Base-by-base conservation (phyloP, 1,140 invertebrate species). In the Nebria ingens region DNA sequence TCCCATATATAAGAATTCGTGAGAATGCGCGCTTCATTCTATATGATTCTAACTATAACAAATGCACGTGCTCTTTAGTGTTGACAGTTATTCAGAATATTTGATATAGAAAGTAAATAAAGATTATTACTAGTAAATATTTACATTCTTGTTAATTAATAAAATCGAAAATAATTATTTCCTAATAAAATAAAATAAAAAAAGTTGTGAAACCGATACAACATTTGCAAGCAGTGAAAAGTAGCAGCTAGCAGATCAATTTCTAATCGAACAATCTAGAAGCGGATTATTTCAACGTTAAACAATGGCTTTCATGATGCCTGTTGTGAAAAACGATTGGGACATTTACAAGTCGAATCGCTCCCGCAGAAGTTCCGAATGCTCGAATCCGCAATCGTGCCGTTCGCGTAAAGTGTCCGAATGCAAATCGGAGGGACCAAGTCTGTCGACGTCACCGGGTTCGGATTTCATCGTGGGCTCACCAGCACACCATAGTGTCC, bases 301-400 rank as follows among this genome's bases (percentile, higher is more conserved):
- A 55, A 63, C 21, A 38, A 92, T 92, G 89, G 89, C 89, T 76
- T 92, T 92, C 74, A 91, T 92, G 89, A 91, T 91, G 86, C 89
- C 89, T 34, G 88, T 93, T 59, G 82, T 93, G 70, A 91, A 91
- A 78, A 92, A 92, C 73, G 87, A 92, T 72, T 92, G 87, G 78
- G 87, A 93, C 69, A 91, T 93, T 69, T 93, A 93, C 77, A 88
- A 89, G 73, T 85, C 83, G 56, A 85, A 86, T 70, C 79, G 87
- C 53, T 80, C 79, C 56, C 76, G 87, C 53, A 78, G 84, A 21
- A 79, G 79, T 19, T 89, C 86, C 6, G 87, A 90, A 66, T 84
- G 83, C 56, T 82, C 83, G 19, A 84, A 84, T 73, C 76, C 75
- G 19, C 64, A 55, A 61, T 67, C 65, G 40, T 83, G 84, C 56